Evolutionary conservation across 2,888 invertebrate species (phyloP).

Genomic region (Tetranychus piercei): DNA sequence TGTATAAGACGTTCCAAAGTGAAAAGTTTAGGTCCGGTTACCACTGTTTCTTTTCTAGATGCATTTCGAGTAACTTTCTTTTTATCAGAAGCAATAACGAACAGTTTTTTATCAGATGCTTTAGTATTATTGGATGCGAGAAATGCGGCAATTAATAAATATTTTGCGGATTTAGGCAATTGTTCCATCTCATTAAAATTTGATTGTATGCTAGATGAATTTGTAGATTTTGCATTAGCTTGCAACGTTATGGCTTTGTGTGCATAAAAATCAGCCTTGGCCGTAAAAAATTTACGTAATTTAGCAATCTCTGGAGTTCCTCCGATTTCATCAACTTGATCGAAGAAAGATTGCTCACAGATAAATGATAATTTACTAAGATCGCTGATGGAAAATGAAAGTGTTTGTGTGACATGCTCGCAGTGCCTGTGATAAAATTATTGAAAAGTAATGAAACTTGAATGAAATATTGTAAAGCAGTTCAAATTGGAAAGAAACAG

Average conservation of each 20-base stretch:
- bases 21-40: constrained; percentile 11
- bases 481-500: neutral
- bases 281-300: neutral
- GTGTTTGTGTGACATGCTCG: neutral
- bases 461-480: neutral
- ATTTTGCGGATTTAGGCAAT: constrained; percentile 72
- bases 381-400: neutral
- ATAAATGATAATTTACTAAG: neutral
- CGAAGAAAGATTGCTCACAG: neutral
- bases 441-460: neutral
- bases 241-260: neutral
- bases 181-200: neutral
- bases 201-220: neutral
- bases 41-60: neutral
- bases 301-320: constrained; percentile 11
- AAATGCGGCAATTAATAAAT: constrained; percentile 68
- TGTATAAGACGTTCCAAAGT: constrained; percentile 15
- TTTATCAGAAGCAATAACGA: constrained; percentile 44
- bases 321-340: neutral
- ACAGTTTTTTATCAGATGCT: constrained; percentile 65
- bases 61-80: neutral
- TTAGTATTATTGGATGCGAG: constrained; percentile 78
- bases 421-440: neutral
- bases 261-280: neutral
- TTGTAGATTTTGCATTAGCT: neutral